A percentile compares a stretch with the other conserved stretches of the same genome.
phyloP scores from a whole-genome alignment of 2,113 vertebrate species.

The Nannospalax galili region DNA sequence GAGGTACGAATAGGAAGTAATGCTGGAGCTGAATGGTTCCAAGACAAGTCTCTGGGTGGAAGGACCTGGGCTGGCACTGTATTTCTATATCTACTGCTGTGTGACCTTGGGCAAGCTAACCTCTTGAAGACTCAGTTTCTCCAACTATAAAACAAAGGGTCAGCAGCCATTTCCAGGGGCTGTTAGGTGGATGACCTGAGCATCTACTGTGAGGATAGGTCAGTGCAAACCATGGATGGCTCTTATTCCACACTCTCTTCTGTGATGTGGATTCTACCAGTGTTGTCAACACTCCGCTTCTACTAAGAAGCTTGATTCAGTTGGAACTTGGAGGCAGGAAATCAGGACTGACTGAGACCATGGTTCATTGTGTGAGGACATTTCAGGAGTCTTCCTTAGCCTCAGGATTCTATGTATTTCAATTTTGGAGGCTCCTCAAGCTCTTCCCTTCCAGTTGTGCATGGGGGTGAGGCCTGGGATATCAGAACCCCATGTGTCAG shows the following conservation, averaged over 20 bases:
- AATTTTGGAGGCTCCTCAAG: background rate
- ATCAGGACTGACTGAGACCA: background rate
- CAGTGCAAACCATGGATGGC: background rate
- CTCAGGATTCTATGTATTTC: background rate
- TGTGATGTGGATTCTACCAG: background rate
- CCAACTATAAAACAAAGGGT: background rate
- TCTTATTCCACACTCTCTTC: too few relatives aligned
- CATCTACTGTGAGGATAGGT: background rate
- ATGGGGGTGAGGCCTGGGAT: background rate
- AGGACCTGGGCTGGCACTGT: background rate
- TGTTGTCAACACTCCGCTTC: background rate
- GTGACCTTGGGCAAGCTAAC: background rate
- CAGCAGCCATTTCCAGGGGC: background rate
- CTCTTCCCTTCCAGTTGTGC: background rate
- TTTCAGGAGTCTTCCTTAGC: background rate
- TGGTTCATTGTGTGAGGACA: background rate
- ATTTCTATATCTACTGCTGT: background rate
- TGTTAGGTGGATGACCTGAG: background rate
- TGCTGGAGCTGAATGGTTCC: too few relatives aligned
- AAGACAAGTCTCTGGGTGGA: background rate
- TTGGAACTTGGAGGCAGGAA: background rate
- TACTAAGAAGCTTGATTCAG: background rate
- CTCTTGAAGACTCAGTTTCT: background rate
- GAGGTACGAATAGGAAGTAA: fast-evolving
- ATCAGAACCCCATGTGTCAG: background rate